These are phyloP conservation scores for Zenarchopterus dispar DNA, from an alignment of 2,797 vertebrate genomes.

Conservation along the genomic window DNA sequence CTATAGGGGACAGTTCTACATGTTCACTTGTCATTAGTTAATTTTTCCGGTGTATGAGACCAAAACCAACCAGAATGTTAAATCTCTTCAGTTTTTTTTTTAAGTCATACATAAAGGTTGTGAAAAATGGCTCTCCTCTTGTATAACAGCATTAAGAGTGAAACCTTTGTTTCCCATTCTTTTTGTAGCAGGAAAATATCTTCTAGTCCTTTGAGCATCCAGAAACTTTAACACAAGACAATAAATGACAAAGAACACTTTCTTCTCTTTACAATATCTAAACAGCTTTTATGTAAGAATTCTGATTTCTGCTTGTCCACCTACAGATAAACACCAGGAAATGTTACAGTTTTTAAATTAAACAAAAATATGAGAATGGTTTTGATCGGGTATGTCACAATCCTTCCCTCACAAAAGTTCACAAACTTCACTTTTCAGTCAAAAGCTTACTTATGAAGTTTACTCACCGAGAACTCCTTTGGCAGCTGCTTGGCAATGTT, in stretches of 20 bases:
- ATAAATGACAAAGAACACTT: conserved; percentile 1
- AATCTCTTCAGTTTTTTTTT: no score
- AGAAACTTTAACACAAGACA: conserved; percentile 31
- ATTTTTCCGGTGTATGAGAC: no score
- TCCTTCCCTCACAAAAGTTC: conserved; percentile 23
- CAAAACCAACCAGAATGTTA: no score
- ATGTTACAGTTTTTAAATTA: no score
- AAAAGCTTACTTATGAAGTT: background rate
- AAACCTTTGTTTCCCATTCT: background rate
- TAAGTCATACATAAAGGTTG: no score
- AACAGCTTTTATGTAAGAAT: no score
- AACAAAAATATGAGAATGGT: background rate
- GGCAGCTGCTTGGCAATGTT: conserved; percentile 82
- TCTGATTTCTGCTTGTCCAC: background rate
- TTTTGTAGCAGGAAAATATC: background rate
- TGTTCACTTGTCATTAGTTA: no score
- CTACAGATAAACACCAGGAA: background rate
- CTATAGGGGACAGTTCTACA: no score
- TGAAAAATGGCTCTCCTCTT: background rate
- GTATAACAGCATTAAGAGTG: background rate
- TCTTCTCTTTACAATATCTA: conserved; percentile 25
- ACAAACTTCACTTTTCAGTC: background rate
- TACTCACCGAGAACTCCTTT: conserved; percentile 83
- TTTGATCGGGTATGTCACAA: conserved; percentile 22
- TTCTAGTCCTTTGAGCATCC: no score